Evolutionary conservation across 2,797 vertebrate species (phyloP).

Genomic region (Zalophus californianus): DNA sequence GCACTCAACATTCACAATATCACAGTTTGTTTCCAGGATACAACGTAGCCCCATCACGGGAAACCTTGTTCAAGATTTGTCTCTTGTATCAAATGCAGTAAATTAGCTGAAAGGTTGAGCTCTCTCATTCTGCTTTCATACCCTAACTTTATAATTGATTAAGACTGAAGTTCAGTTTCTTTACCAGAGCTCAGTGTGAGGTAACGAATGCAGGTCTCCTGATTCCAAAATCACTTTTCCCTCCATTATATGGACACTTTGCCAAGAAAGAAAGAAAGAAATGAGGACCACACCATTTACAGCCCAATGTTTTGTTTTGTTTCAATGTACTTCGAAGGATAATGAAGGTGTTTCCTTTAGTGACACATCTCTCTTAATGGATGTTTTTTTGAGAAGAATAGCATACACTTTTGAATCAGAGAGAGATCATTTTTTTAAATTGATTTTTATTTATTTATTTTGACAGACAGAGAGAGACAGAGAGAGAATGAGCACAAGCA

Average conservation of each 20-base stretch:
- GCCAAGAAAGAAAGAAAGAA: neutral
- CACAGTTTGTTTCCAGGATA: neutral
- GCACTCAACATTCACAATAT: neutral
- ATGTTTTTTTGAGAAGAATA: neutral
- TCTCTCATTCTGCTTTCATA: neutral
- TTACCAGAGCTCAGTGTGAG: neutral
- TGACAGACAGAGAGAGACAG: no score
- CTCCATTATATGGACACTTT: neutral
- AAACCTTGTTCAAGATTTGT: neutral
- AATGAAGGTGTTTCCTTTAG: slow-evolving; percentile 27
- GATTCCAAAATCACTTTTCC: neutral
- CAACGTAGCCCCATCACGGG: neutral
- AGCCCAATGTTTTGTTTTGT: neutral
- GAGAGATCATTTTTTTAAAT: neutral
- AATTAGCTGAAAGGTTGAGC: neutral
- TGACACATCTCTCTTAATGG: neutral
- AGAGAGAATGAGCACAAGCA: no score
- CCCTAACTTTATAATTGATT: neutral
- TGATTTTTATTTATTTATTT: no score
- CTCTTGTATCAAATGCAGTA: neutral
- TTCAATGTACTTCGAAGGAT: neutral
- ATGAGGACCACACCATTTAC: neutral
- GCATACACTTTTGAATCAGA: neutral
- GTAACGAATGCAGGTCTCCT: neutral
- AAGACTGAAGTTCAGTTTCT: neutral